Base-by-base conservation (phyloP, 2,888 invertebrate genomes). In the Cinara cedri region DNA sequence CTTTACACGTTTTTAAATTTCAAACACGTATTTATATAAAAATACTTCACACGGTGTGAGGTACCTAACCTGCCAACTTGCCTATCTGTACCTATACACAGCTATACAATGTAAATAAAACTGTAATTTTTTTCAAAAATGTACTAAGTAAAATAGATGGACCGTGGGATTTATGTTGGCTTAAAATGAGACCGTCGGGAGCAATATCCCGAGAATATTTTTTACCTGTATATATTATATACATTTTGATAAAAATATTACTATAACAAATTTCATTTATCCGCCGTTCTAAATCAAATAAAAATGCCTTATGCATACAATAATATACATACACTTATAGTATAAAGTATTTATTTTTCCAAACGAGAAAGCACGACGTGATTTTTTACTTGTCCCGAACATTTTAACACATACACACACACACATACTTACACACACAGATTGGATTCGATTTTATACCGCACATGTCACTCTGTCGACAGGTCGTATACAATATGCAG, bases 231-330 rank as follows among this genome's bases (percentile, higher is more conserved):
- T 62, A n/a, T n/a, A n/a, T n/a, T n/a, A n/a, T n/a, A n/a, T 34
- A 34, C 6, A 21, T 63, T 74, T 72, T 34, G 49, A 51, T 63
- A 72, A 62, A n/a, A n/a, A 72, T n/a, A 34, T 72, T 60, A 49
- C 34, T 16, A 62, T 72, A 34, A 49, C 26, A 13, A 62, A 72
- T 72, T 62, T 51, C 24, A 46, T 57, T 60, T 60, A 57, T 62
- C 14, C 9, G 19, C 34, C 4, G 21, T 11, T 49, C 34, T 62
- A 72, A 62, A 62, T 72, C 34, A 72, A 72, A 72, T 19, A n/a
- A 19, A 62, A 62, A 62, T 49, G 13, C 9, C 14, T n/a, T n/a
- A n/a, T n/a, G n/a, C n/a, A n/a, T n/a, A n/a, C n/a, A n/a, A n/a
- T n/a, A n/a, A n/a, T n/a, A n/a, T n/a, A n/a, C n/a, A n/a, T n/a